These are phyloP conservation scores for Abrostola triplasia DNA, from an alignment of 2,888 invertebrate species.

Conservation along the genomic window DNA sequence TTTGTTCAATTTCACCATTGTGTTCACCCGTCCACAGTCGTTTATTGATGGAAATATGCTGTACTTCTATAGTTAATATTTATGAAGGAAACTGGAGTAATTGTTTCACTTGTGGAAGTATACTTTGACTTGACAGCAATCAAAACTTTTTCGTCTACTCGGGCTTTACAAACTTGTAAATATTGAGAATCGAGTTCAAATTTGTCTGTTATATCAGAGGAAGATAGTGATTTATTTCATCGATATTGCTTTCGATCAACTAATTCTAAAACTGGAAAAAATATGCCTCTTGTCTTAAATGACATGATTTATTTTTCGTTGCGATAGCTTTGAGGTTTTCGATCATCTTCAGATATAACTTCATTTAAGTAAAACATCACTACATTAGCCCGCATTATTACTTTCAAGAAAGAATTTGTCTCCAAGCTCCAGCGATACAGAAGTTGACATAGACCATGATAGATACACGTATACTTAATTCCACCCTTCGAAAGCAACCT, in stretches of 20 bases:
- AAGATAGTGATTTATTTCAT: no score
- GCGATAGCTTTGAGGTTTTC: no score
- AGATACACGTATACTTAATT: conserved; percentile 18
- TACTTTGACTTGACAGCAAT: not conserved
- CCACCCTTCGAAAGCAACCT: conserved; percentile 53
- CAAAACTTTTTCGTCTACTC: not conserved
- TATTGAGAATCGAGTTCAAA: not conserved
- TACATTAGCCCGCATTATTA: no score
- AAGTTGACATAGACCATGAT: not conserved
- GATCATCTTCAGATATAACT: no score
- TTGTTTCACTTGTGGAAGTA: not conserved
- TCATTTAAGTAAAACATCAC: no score
- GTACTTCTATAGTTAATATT: not conserved
- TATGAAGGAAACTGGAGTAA: conserved; percentile 1
- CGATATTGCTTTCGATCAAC: no score
- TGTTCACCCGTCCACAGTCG: not conserved
- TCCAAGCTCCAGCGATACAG: no score
- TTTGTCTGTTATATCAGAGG: no score
- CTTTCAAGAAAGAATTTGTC: no score
- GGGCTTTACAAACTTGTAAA: not conserved
- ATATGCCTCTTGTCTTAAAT: no score
- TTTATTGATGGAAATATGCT: conserved; percentile 1
- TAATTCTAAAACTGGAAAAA: no score
- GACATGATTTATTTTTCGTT: no score
- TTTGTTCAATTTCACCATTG: conserved; percentile 6